phyloP scores from a whole-genome alignment of 1,140 invertebrate genomes.

The Tetraneura akinire region DNA sequence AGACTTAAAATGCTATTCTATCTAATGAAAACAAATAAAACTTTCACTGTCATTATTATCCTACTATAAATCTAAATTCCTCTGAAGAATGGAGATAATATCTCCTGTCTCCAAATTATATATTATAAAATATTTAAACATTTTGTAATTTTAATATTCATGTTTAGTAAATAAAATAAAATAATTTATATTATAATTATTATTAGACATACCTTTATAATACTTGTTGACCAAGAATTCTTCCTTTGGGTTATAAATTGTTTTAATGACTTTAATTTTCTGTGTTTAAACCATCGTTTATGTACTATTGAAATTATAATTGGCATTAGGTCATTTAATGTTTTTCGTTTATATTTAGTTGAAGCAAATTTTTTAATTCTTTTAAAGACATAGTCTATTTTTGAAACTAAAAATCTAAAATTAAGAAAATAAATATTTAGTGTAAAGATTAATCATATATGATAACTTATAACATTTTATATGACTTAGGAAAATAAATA shows the following conservation, averaged over 20 bases:
- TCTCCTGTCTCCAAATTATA: too few species aligned
- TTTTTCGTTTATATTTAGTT: background rate
- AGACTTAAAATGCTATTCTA: too few species aligned
- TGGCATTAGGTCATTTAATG: background rate
- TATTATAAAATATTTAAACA: too few species aligned
- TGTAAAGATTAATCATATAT: background rate
- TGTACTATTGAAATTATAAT: slow-evolving; percentile 29
- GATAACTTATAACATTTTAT: too few species aligned
- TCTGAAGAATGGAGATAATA: too few species aligned
- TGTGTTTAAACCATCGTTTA: slow-evolving; percentile 35
- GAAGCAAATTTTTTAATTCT: background rate
- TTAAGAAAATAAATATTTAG: background rate
- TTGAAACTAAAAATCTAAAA: slow-evolving; percentile 9
- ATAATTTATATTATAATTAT: background rate
- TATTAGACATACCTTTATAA: background rate
- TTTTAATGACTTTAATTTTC: background rate
- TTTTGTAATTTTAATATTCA: too few species aligned
- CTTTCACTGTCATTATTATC: too few species aligned
- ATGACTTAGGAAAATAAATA: too few species aligned
- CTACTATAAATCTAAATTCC: too few species aligned
- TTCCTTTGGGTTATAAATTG: background rate
- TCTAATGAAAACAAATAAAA: too few species aligned
- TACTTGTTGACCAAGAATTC: background rate
- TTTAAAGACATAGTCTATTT: slow-evolving; percentile 26
- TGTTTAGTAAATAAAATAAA: background rate